Base-by-base conservation (phyloP, 2,797 vertebrate genomes). In the Sebastes oblongus region DNA sequence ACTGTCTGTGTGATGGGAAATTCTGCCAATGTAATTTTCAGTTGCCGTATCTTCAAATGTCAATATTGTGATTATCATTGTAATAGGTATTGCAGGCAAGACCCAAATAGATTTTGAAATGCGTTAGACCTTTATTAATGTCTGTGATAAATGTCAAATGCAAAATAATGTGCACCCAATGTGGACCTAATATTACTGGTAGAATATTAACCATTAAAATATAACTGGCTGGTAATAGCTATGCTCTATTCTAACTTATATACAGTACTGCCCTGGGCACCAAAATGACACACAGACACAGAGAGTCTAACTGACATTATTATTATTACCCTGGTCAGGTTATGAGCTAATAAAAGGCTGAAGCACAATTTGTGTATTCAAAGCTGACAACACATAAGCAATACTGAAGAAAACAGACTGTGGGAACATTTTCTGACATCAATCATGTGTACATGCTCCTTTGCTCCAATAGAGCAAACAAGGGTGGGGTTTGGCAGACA, bases 281-380 rank as follows among this genome's bases (percentile, higher is more conserved):
- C 29, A 71, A 29, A 24, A 12, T 12, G 61, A 8, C 36, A 66
- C 25, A 18, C 50, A 60, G 14, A 32, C 22, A 56, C 12, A 65
- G 5, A 67, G 3, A 32, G 16, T 59, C 29, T 16, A 34, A 29
- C 39, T 73, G 34, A 39, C 24, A 85, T 66, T 39, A 67, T 86
- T 46, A 67, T 86, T 84, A 76, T 77, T 70, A 58, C 34, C 24
- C 55, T 61, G 56, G 60, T 82, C 78, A 77, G 55, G 22, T 22
- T 70, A 25, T 22, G 22, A 72, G 66, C 65, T 83, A 85, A 71
- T 77, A 85, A 62, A 79, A 74, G 4, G 6, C 25, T 16, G 56
- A 71, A 73, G 59, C 61, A 64, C 65, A 66, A 36, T 72, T 59
- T 87, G 74, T 86, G 86, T 78, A 89, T 81, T 80, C 54, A 86